Percentiles rank a stretch among this genome's conserved stretches.
These are phyloP conservation scores for Meganola albula DNA, from an alignment of 2,888 invertebrate genomes.

Conservation along the genomic window DNA sequence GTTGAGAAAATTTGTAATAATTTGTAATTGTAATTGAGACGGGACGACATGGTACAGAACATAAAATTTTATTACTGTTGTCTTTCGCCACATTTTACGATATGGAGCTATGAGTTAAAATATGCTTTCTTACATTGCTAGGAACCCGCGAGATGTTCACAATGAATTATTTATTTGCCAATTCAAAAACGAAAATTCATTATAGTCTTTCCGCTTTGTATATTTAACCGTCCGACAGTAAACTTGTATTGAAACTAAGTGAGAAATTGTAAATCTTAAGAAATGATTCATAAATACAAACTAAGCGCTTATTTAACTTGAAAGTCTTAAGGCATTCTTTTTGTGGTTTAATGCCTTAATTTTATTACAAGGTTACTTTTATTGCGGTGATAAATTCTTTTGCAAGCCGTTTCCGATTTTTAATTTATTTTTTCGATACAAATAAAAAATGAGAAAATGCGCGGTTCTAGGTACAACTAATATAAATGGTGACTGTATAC, in stretches of 20 bases:
- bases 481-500: too few species aligned
- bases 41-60: conserved; percentile 51
- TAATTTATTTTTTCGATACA: too few species aligned
- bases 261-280: conserved; percentile 52
- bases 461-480: too few species aligned
- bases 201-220: conserved; percentile 49
- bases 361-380: conserved; percentile 26
- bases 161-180: conserved; percentile 71
- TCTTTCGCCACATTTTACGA: conserved; percentile 68
- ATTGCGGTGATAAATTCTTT: conserved; percentile 23
- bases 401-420: conserved; percentile 15
- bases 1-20: conserved; percentile 68
- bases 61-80: conserved; percentile 70
- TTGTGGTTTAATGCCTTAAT: conserved; percentile 43
- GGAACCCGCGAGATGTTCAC: conserved; percentile 49
- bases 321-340: conserved; percentile 34
- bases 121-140: conserved; percentile 62
- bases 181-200: conserved; percentile 60
- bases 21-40: conserved; percentile 75
- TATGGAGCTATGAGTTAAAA: conserved; percentile 66
- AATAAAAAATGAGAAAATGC: too few species aligned
- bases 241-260: conserved; percentile 43
- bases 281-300: conserved; percentile 43
- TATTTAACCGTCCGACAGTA: conserved; percentile 36
- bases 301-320: conserved; percentile 41